These are phyloP conservation scores for Phylloscopus trochilus DNA, from an alignment of 2,113 vertebrate genomes.

Conservation along the genomic window DNA sequence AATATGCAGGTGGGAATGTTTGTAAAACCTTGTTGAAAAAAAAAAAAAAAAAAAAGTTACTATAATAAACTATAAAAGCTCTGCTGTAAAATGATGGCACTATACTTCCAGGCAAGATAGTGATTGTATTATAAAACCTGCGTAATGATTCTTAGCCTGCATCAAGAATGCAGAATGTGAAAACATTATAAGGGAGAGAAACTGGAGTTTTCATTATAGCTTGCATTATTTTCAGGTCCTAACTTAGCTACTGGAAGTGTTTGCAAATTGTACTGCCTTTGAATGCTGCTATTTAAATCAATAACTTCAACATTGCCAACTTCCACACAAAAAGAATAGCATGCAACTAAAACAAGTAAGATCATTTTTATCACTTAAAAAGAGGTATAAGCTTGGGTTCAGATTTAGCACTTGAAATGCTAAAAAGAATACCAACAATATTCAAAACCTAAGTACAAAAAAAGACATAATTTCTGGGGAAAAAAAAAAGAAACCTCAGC, in stretches of 20 bases:
- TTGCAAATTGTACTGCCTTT: constrained; percentile 18
- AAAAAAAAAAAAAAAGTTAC: not conserved
- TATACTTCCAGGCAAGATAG: not conserved
- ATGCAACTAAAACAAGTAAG: not conserved
- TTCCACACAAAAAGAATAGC: constrained; percentile 4
- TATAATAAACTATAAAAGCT: not conserved
- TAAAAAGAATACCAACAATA: not conserved
- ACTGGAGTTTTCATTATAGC: constrained; percentile 8
- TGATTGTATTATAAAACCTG: not conserved
- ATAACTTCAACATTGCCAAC: not conserved
- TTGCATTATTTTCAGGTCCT: not conserved
- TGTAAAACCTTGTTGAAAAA: not conserved
- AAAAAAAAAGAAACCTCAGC: not conserved
- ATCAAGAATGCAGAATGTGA: constrained; percentile 20
- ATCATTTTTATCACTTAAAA: not conserved
- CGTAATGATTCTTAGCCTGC: not conserved
- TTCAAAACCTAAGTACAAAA: not conserved
- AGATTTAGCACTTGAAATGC: not conserved
- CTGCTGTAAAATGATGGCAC: not conserved
- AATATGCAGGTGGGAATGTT: not conserved
- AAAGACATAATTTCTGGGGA: not conserved
- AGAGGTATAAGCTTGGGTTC: not conserved
- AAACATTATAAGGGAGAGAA: not conserved
- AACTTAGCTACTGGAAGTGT: constrained; percentile 26
- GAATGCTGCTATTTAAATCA: constrained; percentile 13